These are phyloP conservation scores for Ormia ochracea DNA, from an alignment of 2,888 invertebrate genomes.

Conservation along the genomic window DNA sequence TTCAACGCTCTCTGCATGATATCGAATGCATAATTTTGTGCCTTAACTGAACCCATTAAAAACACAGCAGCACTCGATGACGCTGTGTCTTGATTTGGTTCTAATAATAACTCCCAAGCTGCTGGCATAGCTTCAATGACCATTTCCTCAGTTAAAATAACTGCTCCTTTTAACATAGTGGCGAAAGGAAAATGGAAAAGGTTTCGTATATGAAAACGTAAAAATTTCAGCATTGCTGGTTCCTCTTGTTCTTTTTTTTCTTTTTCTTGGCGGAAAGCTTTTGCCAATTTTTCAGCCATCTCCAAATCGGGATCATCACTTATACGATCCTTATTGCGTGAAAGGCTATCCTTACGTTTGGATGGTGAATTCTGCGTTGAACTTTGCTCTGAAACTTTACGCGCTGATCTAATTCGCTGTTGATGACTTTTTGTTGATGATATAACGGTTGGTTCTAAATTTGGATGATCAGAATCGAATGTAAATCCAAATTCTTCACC, in stretches of 20 bases:
- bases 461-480: slow-evolving; percentile 79
- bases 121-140: slow-evolving; percentile 92
- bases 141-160: slow-evolving; percentile 90
- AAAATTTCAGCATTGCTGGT: slow-evolving; percentile 86
- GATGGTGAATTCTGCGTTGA: slow-evolving; percentile 88
- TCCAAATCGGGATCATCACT: slow-evolving; percentile 76
- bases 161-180: slow-evolving; percentile 91
- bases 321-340: slow-evolving; percentile 81
- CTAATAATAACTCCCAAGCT: slow-evolving; percentile 96
- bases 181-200: slow-evolving; percentile 94
- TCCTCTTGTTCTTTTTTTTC: slow-evolving; percentile 80
- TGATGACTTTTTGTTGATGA: slow-evolving; percentile 70
- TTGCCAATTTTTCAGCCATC: slow-evolving; percentile 74
- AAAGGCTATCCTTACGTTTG: slow-evolving; percentile 85
- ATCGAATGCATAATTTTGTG: slow-evolving; percentile 91
- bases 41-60: slow-evolving; percentile 93
- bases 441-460: slow-evolving; percentile 74
- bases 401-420: slow-evolving; percentile 77
- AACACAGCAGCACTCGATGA: slow-evolving; percentile 92
- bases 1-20: slow-evolving; percentile 93
- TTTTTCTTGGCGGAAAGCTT: slow-evolving; percentile 74
- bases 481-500: slow-evolving; percentile 89
- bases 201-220: slow-evolving; percentile 88
- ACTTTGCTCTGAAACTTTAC: slow-evolving; percentile 89
- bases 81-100: slow-evolving; percentile 91